phyloP scores from a whole-genome alignment of 2,888 invertebrate species.

The Drosophila kokeensis region DNA sequence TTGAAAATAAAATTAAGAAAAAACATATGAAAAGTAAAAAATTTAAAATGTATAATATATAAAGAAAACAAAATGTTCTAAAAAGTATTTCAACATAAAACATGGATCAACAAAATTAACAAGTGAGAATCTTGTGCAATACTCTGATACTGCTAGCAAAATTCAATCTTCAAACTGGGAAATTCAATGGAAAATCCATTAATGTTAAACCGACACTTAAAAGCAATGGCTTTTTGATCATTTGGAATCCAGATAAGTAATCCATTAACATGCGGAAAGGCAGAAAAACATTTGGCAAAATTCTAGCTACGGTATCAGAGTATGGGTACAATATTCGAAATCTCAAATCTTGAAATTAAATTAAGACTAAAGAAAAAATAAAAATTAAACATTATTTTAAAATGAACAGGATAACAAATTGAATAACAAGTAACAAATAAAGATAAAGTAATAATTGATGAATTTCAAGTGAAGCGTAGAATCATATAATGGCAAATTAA shows the following conservation, averaged over 20 bases:
- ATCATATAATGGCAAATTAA: conserved; percentile 13
- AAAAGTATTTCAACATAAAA: conserved; percentile 22
- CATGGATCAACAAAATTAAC: neutral
- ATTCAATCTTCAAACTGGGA: neutral
- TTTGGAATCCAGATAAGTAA: neutral
- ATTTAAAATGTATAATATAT: conserved; percentile 18
- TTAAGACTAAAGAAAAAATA: neutral
- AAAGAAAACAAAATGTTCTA: conserved; percentile 20
- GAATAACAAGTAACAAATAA: conserved; percentile 16
- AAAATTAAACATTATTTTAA: conserved; percentile 1
- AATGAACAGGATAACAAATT: conserved; percentile 1
- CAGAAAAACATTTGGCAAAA: neutral
- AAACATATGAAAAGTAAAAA: conserved; percentile 7
- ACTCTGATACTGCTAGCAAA: neutral
- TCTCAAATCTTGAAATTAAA: conserved; percentile 4
- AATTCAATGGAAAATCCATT: neutral
- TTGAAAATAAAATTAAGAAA: conserved; percentile 21
- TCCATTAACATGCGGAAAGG: neutral
- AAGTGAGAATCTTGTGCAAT: neutral
- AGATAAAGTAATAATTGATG: conserved; percentile 23
- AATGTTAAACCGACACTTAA: neutral
- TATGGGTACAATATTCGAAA: neutral
- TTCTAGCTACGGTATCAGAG: neutral
- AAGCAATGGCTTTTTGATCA: neutral
- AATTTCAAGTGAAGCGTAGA: neutral